Conservation (phyloP, 2,113 vertebrate genomes). For the Cyanoliseus patagonus region DNA sequence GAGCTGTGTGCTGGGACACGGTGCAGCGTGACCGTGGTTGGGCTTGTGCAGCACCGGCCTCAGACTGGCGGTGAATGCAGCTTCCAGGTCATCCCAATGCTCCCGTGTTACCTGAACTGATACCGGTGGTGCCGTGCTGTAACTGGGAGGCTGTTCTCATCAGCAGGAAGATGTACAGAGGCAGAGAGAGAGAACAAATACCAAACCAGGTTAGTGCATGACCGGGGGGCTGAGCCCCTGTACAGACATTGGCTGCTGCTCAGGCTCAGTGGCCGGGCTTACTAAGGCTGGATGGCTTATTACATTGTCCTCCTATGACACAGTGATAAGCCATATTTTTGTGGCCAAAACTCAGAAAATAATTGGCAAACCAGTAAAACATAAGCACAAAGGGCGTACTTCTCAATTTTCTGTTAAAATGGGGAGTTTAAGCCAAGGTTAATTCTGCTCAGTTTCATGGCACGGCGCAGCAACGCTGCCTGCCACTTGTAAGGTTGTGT, state of each 20-base stretch:
- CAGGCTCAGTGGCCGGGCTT: rapidly evolving
- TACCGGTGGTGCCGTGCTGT: rapidly evolving
- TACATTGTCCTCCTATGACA: background rate
- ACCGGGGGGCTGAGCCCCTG: rapidly evolving
- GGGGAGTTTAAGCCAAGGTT: background rate
- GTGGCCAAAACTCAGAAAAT: background rate
- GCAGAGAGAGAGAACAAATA: rapidly evolving
- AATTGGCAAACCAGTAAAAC: background rate
- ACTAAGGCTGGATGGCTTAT: background rate
- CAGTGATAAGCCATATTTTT: background rate
- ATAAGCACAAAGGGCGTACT: background rate
- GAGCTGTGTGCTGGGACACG: background rate
- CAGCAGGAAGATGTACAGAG: rapidly evolving
- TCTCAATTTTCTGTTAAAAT: background rate
- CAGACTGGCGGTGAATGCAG: rapidly evolving
- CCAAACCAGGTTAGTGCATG: background rate
- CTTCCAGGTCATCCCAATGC: background rate
- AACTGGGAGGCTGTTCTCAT: too few species aligned
- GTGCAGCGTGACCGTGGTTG: background rate
- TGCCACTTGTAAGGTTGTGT: background rate
- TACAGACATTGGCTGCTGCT: background rate
- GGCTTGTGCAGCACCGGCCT: rapidly evolving
- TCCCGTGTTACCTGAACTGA: rapidly evolving
- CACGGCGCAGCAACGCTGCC: background rate
- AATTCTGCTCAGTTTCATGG: rapidly evolving